A percentile compares a stretch with the other conserved stretches of the same genome.
phyloP scores from a whole-genome alignment of 2,888 invertebrate species.

The Diloba caeruleocephala region DNA sequence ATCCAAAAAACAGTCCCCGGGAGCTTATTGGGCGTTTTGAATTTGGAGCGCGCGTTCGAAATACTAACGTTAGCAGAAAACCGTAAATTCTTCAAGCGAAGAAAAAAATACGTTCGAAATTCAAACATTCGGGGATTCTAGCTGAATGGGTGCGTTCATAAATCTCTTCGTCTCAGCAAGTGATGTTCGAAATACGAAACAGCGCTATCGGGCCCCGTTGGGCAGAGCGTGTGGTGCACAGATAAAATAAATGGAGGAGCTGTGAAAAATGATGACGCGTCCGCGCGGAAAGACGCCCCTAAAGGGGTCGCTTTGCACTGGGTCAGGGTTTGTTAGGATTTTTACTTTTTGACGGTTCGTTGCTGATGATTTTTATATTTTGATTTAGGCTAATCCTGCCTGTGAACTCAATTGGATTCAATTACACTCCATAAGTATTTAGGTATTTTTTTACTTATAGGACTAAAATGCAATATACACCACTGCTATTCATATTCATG shows the following conservation, averaged over 20 bases:
- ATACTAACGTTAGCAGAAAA: slow-evolving; percentile 59
- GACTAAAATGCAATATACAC: too few relatives aligned
- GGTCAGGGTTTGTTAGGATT: slow-evolving; percentile 73
- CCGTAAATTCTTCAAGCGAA: slow-evolving; percentile 60
- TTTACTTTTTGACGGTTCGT: slow-evolving; percentile 11
- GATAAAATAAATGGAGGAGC: slow-evolving; percentile 88
- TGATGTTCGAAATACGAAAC: slow-evolving; percentile 84
- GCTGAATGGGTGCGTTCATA: slow-evolving; percentile 82
- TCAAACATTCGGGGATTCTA: slow-evolving; percentile 80
- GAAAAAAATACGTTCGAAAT: slow-evolving; percentile 71
- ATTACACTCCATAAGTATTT: too few relatives aligned
- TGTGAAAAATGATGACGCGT: slow-evolving; percentile 88
- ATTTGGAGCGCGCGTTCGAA: slow-evolving; percentile 47
- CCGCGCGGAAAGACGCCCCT: slow-evolving; percentile 81
- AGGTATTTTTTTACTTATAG: too few relatives aligned
- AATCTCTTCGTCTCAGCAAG: slow-evolving; percentile 85
- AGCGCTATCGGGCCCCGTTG: slow-evolving; percentile 76
- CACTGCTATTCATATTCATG: too few relatives aligned
- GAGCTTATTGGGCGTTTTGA: slow-evolving; percentile 51
- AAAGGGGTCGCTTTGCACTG: slow-evolving; percentile 77
- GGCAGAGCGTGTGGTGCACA: slow-evolving; percentile 84
- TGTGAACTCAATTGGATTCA: too few relatives aligned
- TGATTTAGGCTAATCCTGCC: background rate
- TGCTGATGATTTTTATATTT: slow-evolving; percentile 17
- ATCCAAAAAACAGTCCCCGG: slow-evolving; percentile 39